These are phyloP conservation scores for Sebastolobus alascanus DNA, from an alignment of 2,797 vertebrate species.

Conservation along the genomic window DNA sequence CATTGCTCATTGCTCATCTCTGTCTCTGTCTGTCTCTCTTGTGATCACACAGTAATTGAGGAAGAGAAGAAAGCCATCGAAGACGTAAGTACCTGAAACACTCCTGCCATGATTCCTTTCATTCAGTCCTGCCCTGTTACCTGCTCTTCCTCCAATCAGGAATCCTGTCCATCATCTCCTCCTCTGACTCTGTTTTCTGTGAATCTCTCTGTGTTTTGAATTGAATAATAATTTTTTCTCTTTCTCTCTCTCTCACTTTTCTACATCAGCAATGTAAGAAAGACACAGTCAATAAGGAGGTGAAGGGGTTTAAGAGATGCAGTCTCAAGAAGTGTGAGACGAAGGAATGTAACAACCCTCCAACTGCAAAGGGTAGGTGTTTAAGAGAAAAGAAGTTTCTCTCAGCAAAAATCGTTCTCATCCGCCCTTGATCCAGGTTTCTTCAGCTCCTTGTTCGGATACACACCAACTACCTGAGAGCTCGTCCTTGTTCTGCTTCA, in stretches of 20 bases:
- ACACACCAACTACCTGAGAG: conserved; percentile 29
- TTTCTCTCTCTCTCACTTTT: background rate
- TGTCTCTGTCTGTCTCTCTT: background rate
- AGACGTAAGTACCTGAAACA: no score
- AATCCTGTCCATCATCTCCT: background rate
- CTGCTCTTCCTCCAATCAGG: background rate
- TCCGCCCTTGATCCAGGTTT: background rate
- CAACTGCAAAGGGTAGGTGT: conserved; percentile 74
- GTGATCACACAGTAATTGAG: no score
- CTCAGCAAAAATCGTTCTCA: background rate
- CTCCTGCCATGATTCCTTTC: no score
- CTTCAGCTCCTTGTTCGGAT: background rate
- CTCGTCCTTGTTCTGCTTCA: background rate
- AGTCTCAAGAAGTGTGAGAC: conserved; percentile 75
- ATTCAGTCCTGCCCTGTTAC: no score
- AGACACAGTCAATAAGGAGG: conserved; percentile 65
- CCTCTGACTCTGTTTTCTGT: background rate
- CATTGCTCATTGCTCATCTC: no score
- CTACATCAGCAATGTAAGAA: conserved; percentile 58
- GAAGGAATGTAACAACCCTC: conserved; percentile 54
- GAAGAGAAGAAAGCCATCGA: no score
- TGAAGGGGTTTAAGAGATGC: conserved; percentile 70
- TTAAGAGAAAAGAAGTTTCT: background rate
- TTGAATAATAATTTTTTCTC: no score
- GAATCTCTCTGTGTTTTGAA: background rate